phyloP scores from a whole-genome alignment of 2,113 vertebrate species.

The Coturnix japonica region DNA sequence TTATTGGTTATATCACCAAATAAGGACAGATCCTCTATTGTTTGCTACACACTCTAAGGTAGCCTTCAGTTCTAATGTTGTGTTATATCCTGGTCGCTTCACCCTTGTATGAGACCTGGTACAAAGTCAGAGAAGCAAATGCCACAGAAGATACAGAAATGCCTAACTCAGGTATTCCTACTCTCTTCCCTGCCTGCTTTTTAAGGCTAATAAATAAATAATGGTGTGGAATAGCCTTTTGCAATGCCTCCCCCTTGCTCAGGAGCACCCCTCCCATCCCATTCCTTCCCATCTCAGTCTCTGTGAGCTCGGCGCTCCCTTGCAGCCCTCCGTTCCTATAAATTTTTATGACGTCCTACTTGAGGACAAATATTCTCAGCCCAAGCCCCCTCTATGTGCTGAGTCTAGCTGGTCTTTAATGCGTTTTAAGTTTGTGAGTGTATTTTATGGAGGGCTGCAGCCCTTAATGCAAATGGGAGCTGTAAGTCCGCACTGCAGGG shows the following conservation, averaged over 20 bases:
- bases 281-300: neutral
- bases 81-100: neutral
- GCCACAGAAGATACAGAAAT: constrained; percentile 21
- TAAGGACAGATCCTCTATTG: neutral
- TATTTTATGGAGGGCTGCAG: constrained; percentile 58
- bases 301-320: neutral
- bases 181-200: neutral
- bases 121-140: neutral
- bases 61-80: neutral
- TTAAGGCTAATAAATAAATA: constrained; percentile 10
- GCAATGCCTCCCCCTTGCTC: neutral
- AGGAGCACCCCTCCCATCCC: neutral
- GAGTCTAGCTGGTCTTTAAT: constrained; percentile 42
- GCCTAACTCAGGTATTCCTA: neutral
- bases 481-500: constrained; percentile 41
- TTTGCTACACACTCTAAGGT: neutral
- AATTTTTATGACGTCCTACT: constrained; percentile 25
- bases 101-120: neutral
- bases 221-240: neutral
- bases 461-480: constrained; percentile 56
- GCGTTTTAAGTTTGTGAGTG: constrained; percentile 45
- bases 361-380: constrained; percentile 37
- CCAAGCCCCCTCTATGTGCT: constrained; percentile 10
- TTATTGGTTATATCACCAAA: neutral
- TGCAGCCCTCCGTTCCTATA: neutral